Conservation (phyloP, 2,797 vertebrate genomes). For the Myotis findleyi region DNA sequence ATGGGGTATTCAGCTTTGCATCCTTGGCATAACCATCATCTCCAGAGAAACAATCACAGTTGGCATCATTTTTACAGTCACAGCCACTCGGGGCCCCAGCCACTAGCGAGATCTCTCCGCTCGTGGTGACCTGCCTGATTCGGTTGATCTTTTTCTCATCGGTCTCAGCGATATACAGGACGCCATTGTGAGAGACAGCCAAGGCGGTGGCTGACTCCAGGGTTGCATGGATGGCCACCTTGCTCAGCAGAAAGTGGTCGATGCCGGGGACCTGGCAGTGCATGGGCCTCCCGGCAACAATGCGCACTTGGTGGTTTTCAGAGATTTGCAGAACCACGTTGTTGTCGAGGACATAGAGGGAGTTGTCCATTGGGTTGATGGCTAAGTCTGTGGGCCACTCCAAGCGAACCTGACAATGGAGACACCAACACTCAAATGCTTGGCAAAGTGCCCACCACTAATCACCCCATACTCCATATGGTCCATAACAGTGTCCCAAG, state of each 20-base stretch:
- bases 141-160: slow-evolving; percentile 99
- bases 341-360: slow-evolving; percentile 97
- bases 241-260: slow-evolving; percentile 97
- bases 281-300: slow-evolving; percentile 97
- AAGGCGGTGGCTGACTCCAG: slow-evolving; percentile 96
- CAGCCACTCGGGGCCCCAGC: slow-evolving; percentile 97
- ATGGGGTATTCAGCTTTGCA: slow-evolving; percentile 94
- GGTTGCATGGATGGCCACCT: slow-evolving; percentile 96
- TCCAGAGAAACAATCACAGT: slow-evolving; percentile 98
- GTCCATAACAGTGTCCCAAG: neutral
- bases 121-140: slow-evolving; percentile 96
- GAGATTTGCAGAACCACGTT: slow-evolving; percentile 98
- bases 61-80: slow-evolving; percentile 98
- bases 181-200: slow-evolving; percentile 95
- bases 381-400: slow-evolving; percentile 99
- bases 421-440: slow-evolving; percentile 59
- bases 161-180: slow-evolving; percentile 97
- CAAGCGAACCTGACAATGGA: slow-evolving; percentile 92
- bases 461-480: neutral
- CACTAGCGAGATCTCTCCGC: slow-evolving; percentile 96
- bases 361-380: slow-evolving; percentile 98
- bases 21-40: slow-evolving; percentile 99
- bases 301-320: slow-evolving; percentile 98
- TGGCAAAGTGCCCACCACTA: neutral
- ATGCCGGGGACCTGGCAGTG: slow-evolving; percentile 99